Base-by-base conservation (phyloP, 1,140 invertebrate genomes). In the Drosophila repleta region DNA sequence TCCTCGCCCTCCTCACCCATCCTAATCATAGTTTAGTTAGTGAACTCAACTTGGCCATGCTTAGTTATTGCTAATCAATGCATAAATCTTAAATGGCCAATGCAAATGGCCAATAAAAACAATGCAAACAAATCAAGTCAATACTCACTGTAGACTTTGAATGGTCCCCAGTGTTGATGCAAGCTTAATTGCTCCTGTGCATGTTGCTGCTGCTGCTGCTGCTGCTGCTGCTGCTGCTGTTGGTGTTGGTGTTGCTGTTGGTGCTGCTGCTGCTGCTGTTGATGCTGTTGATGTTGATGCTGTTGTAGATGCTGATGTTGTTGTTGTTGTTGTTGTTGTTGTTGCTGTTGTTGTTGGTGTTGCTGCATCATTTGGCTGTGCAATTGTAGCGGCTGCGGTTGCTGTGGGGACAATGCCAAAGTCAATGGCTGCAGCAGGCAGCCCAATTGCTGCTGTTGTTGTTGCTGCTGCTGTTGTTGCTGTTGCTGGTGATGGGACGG, bases 71-170 rank as follows among this genome's bases (percentile, higher is more conserved):
- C 17, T 53, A 41, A 57, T 57, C 55, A 57, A 45, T 45, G 55
- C 37, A 18, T 17, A n/a, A 18, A 8, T 57, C 55, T 57, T 57
- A 29, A 57, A 57, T 57, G 45, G 53, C 37, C 37, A 39, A 21
- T 32, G 20, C 13, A 13, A 21, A 29, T 43, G 39, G 21, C 17
- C 6, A 43, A 45, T 13, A 29, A 29, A 29, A 29, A 29, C 37
- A 55, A 41, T 41, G 21, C 20, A 58, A 64, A 61, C 51, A 56
- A 71, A 61, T 82, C 37, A 49, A 73, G 61, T 68, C 81, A 81
- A 79, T 85, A 94, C 94, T 94, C 92, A 94, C 94, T 94, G 92
- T 94, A 94, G 82, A 94, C 93, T 93, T 94, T 94, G 90, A 94
- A 92, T 63, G 91, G 91, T 76, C 91, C 91, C 83, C 89, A 90